A percentile compares a stretch with the other conserved stretches of the same genome.
Evolutionary conservation across 2,797 vertebrate species (phyloP).

Genomic region (Anolis apletophallus): DNA sequence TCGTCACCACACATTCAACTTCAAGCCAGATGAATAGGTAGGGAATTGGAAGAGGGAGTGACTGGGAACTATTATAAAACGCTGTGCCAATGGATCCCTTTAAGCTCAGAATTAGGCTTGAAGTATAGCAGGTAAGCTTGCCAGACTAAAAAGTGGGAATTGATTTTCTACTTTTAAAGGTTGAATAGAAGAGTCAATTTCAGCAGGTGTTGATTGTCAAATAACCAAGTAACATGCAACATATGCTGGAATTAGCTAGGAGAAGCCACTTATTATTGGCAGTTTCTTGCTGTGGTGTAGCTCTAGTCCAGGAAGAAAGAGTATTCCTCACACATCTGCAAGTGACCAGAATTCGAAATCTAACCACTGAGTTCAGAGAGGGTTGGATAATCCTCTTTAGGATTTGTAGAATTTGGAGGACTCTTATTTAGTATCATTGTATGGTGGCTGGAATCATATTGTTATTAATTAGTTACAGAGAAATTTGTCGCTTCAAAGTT

Average conservation of each 20-base stretch:
- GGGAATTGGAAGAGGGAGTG: not conserved
- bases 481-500: too few species aligned
- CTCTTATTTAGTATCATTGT: not conserved
- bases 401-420: too few species aligned
- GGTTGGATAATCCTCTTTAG: not conserved
- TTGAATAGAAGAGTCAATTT: too few species aligned
- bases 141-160: too few species aligned
- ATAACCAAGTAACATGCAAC: too few species aligned
- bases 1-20: not conserved
- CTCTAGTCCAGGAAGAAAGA: not conserved
- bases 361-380: not conserved
- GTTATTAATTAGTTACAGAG: too few species aligned
- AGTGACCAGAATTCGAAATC: not conserved
- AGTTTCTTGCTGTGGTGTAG: not conserved
- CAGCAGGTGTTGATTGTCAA: too few species aligned
- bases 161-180: too few species aligned
- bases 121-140: not conserved
- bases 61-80: not conserved
- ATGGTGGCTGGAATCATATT: too few species aligned
- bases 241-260: not conserved
- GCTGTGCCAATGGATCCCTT: not conserved
- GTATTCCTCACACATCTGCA: not conserved
- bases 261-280: not conserved
- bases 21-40: not conserved
- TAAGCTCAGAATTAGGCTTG: not conserved